A percentile compares a stretch with the other conserved stretches of the same genome.
Conservation (phyloP, 2,888 invertebrate species). For the Oscheius sp. region DNA sequence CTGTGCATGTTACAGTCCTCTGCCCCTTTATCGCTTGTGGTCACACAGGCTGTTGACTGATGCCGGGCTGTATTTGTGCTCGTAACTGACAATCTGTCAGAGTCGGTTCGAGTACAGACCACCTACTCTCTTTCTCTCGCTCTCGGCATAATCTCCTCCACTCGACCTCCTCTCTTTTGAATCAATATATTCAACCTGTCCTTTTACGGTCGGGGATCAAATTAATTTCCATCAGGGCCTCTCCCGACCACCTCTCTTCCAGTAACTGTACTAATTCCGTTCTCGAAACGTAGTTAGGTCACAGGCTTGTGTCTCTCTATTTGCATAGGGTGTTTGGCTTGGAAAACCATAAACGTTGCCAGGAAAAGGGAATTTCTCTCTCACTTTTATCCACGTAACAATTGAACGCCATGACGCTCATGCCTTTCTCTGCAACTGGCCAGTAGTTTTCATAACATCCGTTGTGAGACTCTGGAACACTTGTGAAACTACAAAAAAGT, state of each 20-base stretch:
- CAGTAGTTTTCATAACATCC: no score
- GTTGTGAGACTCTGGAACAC: no score
- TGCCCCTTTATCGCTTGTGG: neutral
- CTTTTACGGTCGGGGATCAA: constrained; percentile 1
- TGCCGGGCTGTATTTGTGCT: constrained; percentile 29
- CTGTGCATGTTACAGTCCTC: neutral
- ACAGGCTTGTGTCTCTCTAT: no score
- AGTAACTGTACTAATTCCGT: neutral
- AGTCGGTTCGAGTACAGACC: constrained; percentile 18
- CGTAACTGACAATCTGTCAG: constrained; percentile 37
- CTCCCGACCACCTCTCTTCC: neutral
- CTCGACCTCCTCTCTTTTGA: constrained; percentile 18
- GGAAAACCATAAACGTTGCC: no score
- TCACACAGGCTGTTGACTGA: constrained; percentile 22
- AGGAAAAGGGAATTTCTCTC: no score
- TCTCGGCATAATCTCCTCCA: constrained; percentile 11
- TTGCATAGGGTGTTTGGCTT: no score
- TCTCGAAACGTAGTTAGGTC: no score
- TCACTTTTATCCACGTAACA: no score
- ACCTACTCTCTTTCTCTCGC: neutral
- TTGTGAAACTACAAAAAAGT: no score
- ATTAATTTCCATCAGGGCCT: neutral
- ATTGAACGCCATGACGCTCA: no score
- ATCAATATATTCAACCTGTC: constrained; percentile 27
- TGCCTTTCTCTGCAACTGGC: no score